Base-by-base conservation (phyloP, 2,113 vertebrate species). In the Panurus biarmicus region DNA sequence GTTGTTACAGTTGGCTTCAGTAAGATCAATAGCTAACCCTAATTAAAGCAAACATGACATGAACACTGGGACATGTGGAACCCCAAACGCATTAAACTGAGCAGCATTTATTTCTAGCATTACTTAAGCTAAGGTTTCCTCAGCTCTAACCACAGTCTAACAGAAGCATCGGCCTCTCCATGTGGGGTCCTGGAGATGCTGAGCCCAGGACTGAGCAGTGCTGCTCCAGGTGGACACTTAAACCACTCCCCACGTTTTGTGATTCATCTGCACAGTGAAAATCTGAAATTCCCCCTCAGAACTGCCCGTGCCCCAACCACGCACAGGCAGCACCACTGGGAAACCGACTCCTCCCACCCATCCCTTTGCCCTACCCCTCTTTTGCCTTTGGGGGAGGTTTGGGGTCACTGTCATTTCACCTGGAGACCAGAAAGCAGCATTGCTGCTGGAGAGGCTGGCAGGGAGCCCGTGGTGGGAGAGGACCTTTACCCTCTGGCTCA, bases 401-500 rank as follows among this genome's bases (percentile, higher is more conserved):
- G 79, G 57, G 36, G 29, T 35, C 3, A 0, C 4, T 5, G 7
- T 2, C 3, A 0, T 9, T 45, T 12, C 4, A 5, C 35, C 48
- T 8, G 12, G 54, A 33, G 56, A 23, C 10, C 48, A 35, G 21
- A 28, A 23, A 2, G 1, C 5, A 3, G 12, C 11, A 1, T 0
- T 3, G 1, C 7, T 31, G 54, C 74, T 23, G 65, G 53, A 12
- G 29, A 7, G 42, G 36, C n/a, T 2, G 42, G 29, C 9, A 38
- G n/a, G 64, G 64, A 36, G 48, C 81, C 71, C 1, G 0, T 3
- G 57, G 1, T 25, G 40, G 24, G 38, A 7, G 10, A 3, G 3
- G 10, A 2, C 9, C 22, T 1, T 1, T 0, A 0, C 8, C n/a
- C 50, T 50, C 9, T 4, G 33, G 36, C 38, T 40, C 16, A 0